phyloP scores from a whole-genome alignment of 2,888 invertebrate species.

The Eretmocerus hayati region DNA sequence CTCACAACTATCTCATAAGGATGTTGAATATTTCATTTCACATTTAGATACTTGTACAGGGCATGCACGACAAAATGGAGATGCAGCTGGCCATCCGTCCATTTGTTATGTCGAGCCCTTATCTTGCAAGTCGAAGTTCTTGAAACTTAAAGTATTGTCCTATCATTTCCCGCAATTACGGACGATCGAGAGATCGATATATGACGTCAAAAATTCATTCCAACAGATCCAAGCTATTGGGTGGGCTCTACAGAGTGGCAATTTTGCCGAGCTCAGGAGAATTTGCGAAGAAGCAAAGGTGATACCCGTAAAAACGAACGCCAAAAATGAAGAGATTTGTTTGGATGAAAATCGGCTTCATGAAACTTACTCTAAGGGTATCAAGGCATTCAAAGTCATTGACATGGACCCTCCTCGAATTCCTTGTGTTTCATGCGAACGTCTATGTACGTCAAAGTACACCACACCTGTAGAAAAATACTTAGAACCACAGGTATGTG shows the following conservation, averaged over 20 bases:
- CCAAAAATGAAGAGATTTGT: not conserved
- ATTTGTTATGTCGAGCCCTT: slow-evolving; percentile 1
- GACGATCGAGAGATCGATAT: not conserved
- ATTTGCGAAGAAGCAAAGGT: not conserved
- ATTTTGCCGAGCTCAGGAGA: not conserved
- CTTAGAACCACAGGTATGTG: too few species aligned
- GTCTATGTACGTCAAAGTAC: not conserved
- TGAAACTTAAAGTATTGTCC: not conserved
- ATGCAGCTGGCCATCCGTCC: not conserved
- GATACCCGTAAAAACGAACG: not conserved
- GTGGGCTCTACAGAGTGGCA: not conserved
- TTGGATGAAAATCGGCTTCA: not conserved
- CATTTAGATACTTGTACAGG: not conserved
- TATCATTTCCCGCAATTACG: not conserved
- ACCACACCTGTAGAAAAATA: too few species aligned
- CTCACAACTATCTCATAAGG: not conserved
- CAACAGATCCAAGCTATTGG: not conserved
- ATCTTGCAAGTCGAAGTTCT: slow-evolving; percentile 1
- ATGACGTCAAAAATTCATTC: not conserved
- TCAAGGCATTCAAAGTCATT: not conserved
- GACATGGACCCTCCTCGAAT: not conserved
- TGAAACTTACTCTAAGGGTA: not conserved
- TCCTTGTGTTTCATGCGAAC: slow-evolving; percentile 2
- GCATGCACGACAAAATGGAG: not conserved
- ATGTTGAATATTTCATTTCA: not conserved